Conservation (phyloP, 2,113 vertebrate genomes). For the Otis tarda region DNA sequence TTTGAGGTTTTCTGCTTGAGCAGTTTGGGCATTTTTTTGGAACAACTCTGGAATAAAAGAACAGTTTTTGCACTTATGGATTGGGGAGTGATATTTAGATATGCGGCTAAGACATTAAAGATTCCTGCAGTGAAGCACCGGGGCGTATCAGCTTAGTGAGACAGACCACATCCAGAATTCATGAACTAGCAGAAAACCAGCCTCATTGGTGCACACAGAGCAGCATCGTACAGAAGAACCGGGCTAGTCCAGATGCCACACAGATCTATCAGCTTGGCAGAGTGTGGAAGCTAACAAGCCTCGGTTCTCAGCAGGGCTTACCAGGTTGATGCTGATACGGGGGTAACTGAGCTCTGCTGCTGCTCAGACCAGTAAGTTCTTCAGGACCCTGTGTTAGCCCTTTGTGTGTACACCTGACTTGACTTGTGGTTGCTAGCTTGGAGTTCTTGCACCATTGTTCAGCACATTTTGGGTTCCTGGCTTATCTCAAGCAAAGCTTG, state of each 20-base stretch:
- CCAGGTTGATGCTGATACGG: not conserved
- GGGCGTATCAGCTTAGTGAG: not conserved
- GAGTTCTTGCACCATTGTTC: not conserved
- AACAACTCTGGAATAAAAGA: not conserved
- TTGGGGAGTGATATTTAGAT: conserved; percentile 6
- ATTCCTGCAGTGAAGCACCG: not conserved
- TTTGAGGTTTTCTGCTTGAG: conserved; percentile 18
- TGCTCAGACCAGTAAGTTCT: not conserved
- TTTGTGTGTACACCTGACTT: not conserved
- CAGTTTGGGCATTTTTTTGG: not conserved
- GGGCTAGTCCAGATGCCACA: not conserved
- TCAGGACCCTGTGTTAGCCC: not conserved
- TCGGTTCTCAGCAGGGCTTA: not conserved
- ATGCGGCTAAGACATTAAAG: not conserved
- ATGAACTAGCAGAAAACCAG: not conserved
- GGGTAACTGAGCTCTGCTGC: not conserved
- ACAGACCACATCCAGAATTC: not conserved
- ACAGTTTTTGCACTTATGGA: not conserved
- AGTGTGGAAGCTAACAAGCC: not conserved
- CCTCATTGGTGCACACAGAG: not conserved
- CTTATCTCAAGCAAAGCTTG: not conserved
- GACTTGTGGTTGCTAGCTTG: not conserved
- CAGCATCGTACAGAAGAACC: not conserved
- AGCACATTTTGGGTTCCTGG: not conserved
- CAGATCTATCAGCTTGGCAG: not conserved